phyloP scores from a whole-genome alignment of 2,888 invertebrate species.

The Tortricodes alternella region DNA sequence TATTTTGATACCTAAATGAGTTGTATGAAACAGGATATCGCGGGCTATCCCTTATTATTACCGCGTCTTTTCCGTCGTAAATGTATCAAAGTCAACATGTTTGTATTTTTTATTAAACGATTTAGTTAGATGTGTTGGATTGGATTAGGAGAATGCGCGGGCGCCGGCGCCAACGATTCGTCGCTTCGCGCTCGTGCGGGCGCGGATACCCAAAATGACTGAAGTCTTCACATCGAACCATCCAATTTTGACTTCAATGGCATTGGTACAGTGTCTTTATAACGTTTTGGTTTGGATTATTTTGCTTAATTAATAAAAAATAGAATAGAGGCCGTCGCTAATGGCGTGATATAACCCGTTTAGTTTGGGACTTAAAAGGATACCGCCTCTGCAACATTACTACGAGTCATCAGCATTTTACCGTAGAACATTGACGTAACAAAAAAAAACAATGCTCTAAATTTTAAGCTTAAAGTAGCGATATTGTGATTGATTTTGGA shows the following conservation, averaged over 20 bases:
- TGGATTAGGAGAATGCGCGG: not conserved
- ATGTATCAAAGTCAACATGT: not conserved
- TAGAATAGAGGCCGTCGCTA: not conserved
- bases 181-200: not conserved
- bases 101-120: not conserved
- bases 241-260: not conserved
- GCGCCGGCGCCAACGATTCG: slow-evolving; percentile 4
- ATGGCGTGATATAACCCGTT: not conserved
- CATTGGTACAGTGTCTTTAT: not conserved
- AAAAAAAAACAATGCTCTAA: no score
- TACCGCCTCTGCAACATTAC: not conserved
- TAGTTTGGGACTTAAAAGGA: not conserved
- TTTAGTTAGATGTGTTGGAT: not conserved
- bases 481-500: no score
- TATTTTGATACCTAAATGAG: no score
- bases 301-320: no score
- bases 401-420: no score
- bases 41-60: no score
- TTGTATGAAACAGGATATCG: no score
- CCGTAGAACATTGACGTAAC: no score
- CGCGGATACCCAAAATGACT: not conserved
- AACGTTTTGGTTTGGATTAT: no score
- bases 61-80: not conserved
- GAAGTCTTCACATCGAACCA: not conserved
- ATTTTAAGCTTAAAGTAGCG: no score